Base-by-base conservation (phyloP, 2,888 invertebrate species). In the Axea sp. region DNA sequence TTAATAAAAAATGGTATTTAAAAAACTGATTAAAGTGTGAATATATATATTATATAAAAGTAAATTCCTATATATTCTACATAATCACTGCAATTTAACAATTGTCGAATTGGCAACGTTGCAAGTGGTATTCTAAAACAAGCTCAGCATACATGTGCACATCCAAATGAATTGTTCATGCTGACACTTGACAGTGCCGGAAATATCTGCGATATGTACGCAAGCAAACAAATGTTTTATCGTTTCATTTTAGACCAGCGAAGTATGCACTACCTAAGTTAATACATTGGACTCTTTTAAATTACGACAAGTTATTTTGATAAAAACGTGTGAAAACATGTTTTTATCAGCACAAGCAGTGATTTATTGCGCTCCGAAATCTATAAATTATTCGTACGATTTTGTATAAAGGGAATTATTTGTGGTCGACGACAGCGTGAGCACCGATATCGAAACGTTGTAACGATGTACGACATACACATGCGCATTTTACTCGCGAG, bases 341-440 rank as follows among this genome's bases (percentile, higher is more conserved):
- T 64, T 71, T 71, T 71, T 71, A 71, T 64, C 65, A 55, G 60
- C 47, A 28, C 11, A 28, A 17, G 31, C 9, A 22, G 72, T 76
- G 78, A 78, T 78, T 78, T 78, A 76, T 78, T 60, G 57, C 68
- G 43, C 12, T 24, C 67, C 60, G 53, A 76, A 74, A 74, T 72
- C 76, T 75, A 71, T 71, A 64, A 71, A 71, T 71, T 71, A 64
- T 57, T 49, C 57, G 62, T 41, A 24, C 49, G 49, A 47, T 53
- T 47, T 53, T 30, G 14, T 24, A 55, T 60, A 60, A 60, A 53
- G 60, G 33, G 62, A 55, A 71, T 64, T 71, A 71, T 62, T 71
- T 62, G 69, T 33, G 62, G 71, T 49, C 55, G 57, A 39, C 41
- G 55, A 41, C 57, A 45, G 62, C 49, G 55, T 55, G 28, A 39